phyloP scores from a whole-genome alignment of 2,113 vertebrate species.

The Pluvialis apricaria region DNA sequence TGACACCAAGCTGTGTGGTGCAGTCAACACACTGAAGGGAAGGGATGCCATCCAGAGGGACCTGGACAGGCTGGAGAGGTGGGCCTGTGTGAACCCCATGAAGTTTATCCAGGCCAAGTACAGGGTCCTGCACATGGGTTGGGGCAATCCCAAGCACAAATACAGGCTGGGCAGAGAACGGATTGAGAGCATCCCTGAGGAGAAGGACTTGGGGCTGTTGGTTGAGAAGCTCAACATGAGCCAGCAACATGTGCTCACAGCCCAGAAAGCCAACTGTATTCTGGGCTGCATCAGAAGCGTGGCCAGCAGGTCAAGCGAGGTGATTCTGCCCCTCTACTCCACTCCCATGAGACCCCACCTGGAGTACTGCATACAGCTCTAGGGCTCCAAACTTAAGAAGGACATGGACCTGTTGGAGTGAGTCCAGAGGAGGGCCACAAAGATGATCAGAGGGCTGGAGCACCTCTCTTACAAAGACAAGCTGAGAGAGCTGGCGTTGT shows the following conservation, averaged over 20 bases:
- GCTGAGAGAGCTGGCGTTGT: neutral
- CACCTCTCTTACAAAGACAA: neutral
- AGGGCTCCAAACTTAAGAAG: neutral
- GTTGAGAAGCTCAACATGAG: neutral
- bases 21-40: neutral
- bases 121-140: neutral
- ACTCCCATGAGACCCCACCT: neutral
- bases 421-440: neutral
- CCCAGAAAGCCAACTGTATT: neutral
- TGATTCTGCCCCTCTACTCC: neutral
- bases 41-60: neutral
- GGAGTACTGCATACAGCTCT: neutral
- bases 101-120: neutral
- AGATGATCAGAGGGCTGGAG: neutral
- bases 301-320: neutral
- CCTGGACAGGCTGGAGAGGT: neutral
- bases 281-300: neutral
- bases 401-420: neutral
- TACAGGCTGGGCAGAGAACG: neutral
- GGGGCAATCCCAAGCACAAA: neutral
- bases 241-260: neutral
- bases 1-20: neutral
- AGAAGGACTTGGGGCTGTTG: neutral
- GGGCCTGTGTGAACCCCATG: neutral
- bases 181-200: neutral